Base-by-base conservation (phyloP, 2,888 invertebrate genomes). In the Sicus ferrugineus region DNA sequence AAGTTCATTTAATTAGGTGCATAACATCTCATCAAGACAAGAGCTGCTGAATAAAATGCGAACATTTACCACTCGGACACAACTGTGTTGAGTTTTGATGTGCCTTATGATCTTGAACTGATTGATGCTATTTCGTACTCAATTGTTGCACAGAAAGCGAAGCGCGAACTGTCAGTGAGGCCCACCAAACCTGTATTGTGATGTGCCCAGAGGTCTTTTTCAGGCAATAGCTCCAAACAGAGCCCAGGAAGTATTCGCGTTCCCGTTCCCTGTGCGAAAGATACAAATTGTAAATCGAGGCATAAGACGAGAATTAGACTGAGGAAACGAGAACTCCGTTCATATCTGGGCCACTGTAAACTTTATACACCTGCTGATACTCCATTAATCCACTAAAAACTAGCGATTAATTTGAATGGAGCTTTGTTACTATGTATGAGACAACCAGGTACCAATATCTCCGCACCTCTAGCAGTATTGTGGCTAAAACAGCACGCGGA, bases 1-100 rank as follows among this genome's bases (percentile, higher is more conserved):
- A 79, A 81, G 79, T 81, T 80, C 80, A 81, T 82, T 81, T 81
- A 81, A 81, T 81, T 82, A 81, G 81, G 82, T 81, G 81, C 81
- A 82, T 81, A 78, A 79, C 77, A 81, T 79, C 83, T 82, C 81
- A 81, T 81, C 82, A 82, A 81, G 82, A 81, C 80, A 81, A 81
- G 82, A 81, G 82, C 80, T 73, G 73, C 72, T 69, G 72, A 68
- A 63, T 67, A 66, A 52, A 46, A 70, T 58, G 61, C 50, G 48
- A 46, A 65, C 28, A 54, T 68, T 73, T 73, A 61, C 70, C 74
- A 67, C 72, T 73, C 72, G 62, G 67, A 67, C 67, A 62, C 69
- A 62, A 52, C 42, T 23, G 30, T 19, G 48, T 42, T 26, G 30
- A 9, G 52, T n/a, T n/a, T n/a, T n/a, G n/a, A n/a, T n/a, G n/a